Conservation (phyloP, 2,797 vertebrate genomes). For the Heterohyrax brucei region DNA sequence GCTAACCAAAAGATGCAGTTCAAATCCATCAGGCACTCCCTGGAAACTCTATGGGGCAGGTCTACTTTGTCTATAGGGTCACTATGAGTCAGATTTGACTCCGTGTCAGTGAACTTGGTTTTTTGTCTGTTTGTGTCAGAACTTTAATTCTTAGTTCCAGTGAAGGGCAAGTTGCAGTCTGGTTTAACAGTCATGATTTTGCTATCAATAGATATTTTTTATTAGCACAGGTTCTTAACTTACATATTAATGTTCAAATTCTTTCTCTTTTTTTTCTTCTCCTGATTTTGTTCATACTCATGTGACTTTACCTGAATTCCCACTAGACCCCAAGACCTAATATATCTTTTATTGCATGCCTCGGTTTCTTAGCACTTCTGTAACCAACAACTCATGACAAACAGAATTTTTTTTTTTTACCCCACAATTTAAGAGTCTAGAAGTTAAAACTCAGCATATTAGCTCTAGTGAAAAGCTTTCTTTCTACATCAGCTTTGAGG, state of each 20-base stretch:
- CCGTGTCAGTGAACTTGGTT: too few species aligned
- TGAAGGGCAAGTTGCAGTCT: neutral
- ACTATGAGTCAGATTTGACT: too few species aligned
- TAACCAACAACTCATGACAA: too few species aligned
- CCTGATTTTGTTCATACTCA: neutral
- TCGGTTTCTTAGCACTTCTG: too few species aligned
- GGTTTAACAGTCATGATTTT: neutral
- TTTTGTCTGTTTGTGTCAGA: neutral
- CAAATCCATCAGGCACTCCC: too few species aligned
- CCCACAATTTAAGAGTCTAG: too few species aligned
- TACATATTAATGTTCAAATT: neutral
- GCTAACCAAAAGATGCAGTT: neutral
- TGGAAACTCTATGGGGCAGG: too few species aligned
- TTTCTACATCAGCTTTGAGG: too few species aligned
- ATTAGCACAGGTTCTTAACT: neutral
- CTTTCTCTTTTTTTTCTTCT: neutral
- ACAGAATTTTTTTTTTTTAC: too few species aligned
- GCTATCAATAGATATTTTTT: neutral
- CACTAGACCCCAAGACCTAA: neutral
- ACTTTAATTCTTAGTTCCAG: neutral
- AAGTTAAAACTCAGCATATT: too few species aligned
- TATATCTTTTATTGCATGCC: neutral
- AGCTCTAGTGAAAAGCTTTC: too few species aligned
- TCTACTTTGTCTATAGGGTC: too few species aligned
- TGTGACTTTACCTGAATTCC: neutral